Conservation (phyloP, 1,140 invertebrate genomes). For the Phymorhynchus buccinoides region DNA sequence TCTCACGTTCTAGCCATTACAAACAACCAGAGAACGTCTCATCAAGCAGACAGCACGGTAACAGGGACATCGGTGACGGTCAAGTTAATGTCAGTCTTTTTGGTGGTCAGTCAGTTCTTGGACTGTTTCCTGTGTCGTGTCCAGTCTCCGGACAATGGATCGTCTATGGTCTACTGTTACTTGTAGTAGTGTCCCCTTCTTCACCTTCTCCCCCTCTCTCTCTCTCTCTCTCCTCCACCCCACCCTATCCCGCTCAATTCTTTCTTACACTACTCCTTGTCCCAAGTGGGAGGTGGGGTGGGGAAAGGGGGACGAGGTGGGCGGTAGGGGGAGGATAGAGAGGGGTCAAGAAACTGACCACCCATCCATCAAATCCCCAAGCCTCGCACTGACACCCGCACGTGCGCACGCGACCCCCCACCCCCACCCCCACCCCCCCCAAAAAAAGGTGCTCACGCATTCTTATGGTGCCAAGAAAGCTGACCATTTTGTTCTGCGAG, state of each 20-base stretch:
- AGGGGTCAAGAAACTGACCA: background rate
- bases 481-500: background rate
- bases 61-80: no score
- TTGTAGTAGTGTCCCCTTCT: background rate
- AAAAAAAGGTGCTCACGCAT: background rate
- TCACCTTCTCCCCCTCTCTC: no score
- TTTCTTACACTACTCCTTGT: no score
- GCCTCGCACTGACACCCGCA: slow-evolving; percentile 5
- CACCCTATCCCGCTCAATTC: no score
- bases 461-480: background rate
- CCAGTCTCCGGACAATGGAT: background rate
- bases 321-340: no score
- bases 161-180: background rate
- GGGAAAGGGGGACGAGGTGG: no score
- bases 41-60: no score
- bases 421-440: no score
- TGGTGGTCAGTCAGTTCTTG: background rate
- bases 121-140: background rate
- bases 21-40: no score
- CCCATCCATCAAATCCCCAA: slow-evolving; percentile 3
- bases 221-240: no score
- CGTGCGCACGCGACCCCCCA: slow-evolving; percentile 3
- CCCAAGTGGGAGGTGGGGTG: background rate
- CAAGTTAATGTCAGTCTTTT: background rate
- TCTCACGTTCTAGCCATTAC: no score